Base-by-base conservation (phyloP, 2,888 invertebrate genomes). In the Leptura quadrifasciata region DNA sequence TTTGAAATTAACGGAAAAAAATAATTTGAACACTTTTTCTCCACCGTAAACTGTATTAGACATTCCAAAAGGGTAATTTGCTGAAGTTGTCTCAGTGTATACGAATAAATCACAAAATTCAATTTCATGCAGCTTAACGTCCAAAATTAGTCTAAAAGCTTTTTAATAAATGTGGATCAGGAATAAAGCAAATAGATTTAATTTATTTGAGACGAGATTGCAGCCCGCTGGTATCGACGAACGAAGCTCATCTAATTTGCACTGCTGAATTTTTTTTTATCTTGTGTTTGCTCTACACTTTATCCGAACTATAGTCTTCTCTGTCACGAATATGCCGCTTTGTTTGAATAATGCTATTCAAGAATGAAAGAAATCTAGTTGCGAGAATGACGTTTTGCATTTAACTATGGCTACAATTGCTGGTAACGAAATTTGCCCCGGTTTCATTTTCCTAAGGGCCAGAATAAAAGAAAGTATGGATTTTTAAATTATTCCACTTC, bases 151-250 rank as follows among this genome's bases (percentile, higher is more conserved):
- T 85, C 83, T 82, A 79, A 73, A 81, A 82, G 81, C 83, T 84
- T 85, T 85, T 86, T 85, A 84, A 84, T 85, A 86, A 85, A 84
- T 83, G 81, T 83, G 83, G 82, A 84, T 84, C 82, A 82, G 81
- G 82, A 82, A 83, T 83, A 83, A 85, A 84, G 83, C 84, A 83
- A 85, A 85, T 85, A 83, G 84, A 84, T 84, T 85, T 84, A 83
- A 84, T 84, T 85, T 84, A 85, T 83, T 84, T 83, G 81, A 77
- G 78, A 77, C 81, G 81, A 81, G 68, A 57, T 68, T 68, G 68
- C 57, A 57, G 52, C 35, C 18, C 68, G 27, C 54, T 35, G 68
- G 57, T 55, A 68, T 68, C 68, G 68, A 68, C 60, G 60, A 60
- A n/a, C 31, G 55, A 4, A 31, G 68, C 20, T 35, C 57, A 67